Percentiles rank a stretch among this genome's conserved stretches.
Evolutionary conservation across 2,888 invertebrate species (phyloP).

Genomic region (Stramonita haemastoma): DNA sequence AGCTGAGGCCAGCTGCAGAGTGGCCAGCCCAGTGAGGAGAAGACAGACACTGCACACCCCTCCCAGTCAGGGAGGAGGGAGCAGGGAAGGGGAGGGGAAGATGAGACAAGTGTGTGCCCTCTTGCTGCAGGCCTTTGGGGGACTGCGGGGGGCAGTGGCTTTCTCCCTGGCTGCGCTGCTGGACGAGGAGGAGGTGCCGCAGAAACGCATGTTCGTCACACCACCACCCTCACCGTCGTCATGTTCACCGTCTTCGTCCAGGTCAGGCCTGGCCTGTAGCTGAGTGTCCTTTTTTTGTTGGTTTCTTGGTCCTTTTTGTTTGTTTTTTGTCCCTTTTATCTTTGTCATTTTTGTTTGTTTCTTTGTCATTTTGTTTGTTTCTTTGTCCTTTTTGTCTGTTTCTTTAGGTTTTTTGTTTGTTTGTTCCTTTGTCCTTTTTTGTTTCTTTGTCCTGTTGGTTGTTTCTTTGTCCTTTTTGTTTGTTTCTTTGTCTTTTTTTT

Average conservation of each 20-base stretch:
- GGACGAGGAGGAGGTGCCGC: slow-evolving; percentile 64
- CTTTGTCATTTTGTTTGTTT: neutral
- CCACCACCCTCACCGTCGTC: slow-evolving; percentile 97
- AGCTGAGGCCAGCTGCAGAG: too few species aligned
- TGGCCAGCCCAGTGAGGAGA: too few species aligned
- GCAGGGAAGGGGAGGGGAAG: too few species aligned
- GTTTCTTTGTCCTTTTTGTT: neutral
- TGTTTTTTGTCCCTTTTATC: neutral
- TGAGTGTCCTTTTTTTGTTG: neutral
- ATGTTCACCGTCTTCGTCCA: slow-evolving; percentile 99
- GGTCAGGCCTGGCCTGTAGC: slow-evolving; percentile 68
- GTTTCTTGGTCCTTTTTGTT: neutral
- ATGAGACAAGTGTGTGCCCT: too few species aligned
- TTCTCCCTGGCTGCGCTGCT: slow-evolving; percentile 81
- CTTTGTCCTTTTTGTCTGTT: neutral
- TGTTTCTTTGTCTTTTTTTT: neutral
- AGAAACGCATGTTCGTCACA: slow-evolving; percentile 86
- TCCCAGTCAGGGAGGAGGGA: too few species aligned
- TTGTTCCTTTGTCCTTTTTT: neutral
- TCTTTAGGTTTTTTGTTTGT: too few species aligned
- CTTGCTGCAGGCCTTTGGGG: slow-evolving; percentile 79
- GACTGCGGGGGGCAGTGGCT: slow-evolving; percentile 81
- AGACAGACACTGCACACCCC: too few species aligned
- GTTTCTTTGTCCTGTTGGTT: too few species aligned
- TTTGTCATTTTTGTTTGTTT: neutral